These are phyloP conservation scores for Danaus chrysippus DNA, from an alignment of 2,888 invertebrate genomes.

Conservation along the genomic window DNA sequence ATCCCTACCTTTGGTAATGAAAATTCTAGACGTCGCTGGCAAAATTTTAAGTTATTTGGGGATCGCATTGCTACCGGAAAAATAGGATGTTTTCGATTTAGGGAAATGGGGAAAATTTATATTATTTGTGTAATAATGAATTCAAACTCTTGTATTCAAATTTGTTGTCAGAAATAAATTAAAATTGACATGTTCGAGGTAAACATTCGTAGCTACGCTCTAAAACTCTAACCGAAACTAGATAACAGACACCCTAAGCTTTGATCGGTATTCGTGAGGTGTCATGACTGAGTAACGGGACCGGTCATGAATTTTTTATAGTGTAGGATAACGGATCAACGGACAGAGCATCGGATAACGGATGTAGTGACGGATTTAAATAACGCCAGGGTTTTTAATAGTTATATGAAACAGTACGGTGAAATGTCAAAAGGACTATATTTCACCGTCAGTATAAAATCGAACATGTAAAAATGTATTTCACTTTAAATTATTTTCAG, in stretches of 20 bases:
- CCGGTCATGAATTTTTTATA: slow-evolving; percentile 70
- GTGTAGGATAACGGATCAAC: slow-evolving; percentile 46
- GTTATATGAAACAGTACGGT: slow-evolving; percentile 8
- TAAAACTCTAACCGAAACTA: no score
- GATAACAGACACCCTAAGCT: slow-evolving; percentile 23
- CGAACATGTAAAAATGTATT: not conserved
- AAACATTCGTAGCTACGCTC: slow-evolving; percentile 7
- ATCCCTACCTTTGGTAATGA: slow-evolving; percentile 46
- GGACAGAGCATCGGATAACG: slow-evolving; percentile 35
- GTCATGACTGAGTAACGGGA: slow-evolving; percentile 68
- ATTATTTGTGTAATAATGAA: slow-evolving; percentile 22
- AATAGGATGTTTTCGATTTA: slow-evolving; percentile 31
- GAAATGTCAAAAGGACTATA: not conserved
- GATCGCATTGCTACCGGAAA: slow-evolving; percentile 41
- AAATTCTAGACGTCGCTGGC: slow-evolving; percentile 57
- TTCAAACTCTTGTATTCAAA: not conserved
- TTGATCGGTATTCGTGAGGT: slow-evolving; percentile 42
- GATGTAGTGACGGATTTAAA: slow-evolving; percentile 26
- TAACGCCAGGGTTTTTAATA: slow-evolving; percentile 15
- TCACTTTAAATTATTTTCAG: no score
- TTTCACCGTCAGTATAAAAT: not conserved
- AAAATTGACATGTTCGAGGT: slow-evolving; percentile 9
- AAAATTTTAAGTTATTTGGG: slow-evolving; percentile 49
- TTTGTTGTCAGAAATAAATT: slow-evolving; percentile 10
- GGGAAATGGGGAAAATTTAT: slow-evolving; percentile 32